Base-by-base conservation (phyloP, 2,888 invertebrate species). In the Calliscelio sp. region DNA sequence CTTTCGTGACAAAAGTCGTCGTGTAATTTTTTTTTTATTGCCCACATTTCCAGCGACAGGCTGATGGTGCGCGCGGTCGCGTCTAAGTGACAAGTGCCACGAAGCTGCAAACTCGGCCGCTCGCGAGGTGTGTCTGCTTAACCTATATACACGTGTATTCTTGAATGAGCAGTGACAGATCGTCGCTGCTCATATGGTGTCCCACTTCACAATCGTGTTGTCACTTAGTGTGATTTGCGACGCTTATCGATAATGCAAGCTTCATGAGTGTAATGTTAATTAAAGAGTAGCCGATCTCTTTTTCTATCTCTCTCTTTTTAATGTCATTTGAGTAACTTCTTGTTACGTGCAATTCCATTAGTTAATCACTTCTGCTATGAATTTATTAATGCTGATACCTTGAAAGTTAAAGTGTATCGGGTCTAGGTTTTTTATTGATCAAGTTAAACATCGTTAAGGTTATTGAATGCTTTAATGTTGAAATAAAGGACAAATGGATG, bases 61-160 rank as follows among this genome's bases (percentile, higher is more conserved):
- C 41, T 66, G 66, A 41, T 55, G 59, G 49, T 24, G 35, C 59
- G 73, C 44, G 46, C 63, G 55, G 41, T 25, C 6, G 16, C 63
- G 32, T 44, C 11, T 22, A 66, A 55, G 78, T 78, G 73, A 83
- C 71, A 44, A 73, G 80, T 68, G 73, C 74, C 74, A 49, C 59
- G 63, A 51, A 22, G 63, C 61, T 53, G 32, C 32, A 24, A 74
- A 61, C 55, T 70, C 65, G 46, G 44, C 57, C 65, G 78, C 73
- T 49, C 65, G 49, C 53, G 53, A 84, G 84, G 84, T 84, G 84
- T 80, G 84, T 84, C 84, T 71, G 16, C 53, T 70, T 80, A 84
- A 84, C 79, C 75, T 80, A 80, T 66, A 79, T 75, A 81, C 81
- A 71, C 80, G 61, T 83, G 80, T 53, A 61, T 71, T 71, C 41